Evolutionary conservation across 2,797 vertebrate genomes (phyloP).

Genomic region (Phrynocephalus forsythii): DNA sequence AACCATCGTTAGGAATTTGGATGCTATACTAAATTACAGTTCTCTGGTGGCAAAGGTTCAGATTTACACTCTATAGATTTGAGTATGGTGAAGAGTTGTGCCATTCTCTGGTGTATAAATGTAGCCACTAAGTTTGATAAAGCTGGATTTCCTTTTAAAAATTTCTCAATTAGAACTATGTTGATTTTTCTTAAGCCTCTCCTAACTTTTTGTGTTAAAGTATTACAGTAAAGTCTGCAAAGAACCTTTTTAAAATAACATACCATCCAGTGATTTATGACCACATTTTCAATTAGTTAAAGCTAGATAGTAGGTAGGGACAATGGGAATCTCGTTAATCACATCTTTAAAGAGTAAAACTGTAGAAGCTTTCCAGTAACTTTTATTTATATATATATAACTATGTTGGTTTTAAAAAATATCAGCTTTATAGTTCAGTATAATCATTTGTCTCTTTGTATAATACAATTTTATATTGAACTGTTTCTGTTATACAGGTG

Average conservation of each 20-base stretch:
- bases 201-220: background rate
- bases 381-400: background rate
- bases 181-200: background rate
- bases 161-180: background rate
- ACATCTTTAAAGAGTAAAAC: background rate
- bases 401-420: background rate
- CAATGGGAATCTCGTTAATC: background rate
- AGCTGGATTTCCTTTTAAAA: background rate
- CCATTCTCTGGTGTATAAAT: background rate
- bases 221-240: background rate
- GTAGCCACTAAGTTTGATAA: background rate
- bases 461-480: background rate
- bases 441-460: background rate
- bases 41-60: background rate
- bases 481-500: slow-evolving; percentile 79
- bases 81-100: background rate
- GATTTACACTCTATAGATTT: background rate
- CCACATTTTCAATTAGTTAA: background rate
- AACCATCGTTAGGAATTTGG: background rate
- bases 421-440: background rate
- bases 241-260: background rate
- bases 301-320: no score
- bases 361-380: background rate
- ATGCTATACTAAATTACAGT: background rate
- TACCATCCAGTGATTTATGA: background rate